phyloP scores from a whole-genome alignment of 2,888 invertebrate species.

The Erebia epiphron region DNA sequence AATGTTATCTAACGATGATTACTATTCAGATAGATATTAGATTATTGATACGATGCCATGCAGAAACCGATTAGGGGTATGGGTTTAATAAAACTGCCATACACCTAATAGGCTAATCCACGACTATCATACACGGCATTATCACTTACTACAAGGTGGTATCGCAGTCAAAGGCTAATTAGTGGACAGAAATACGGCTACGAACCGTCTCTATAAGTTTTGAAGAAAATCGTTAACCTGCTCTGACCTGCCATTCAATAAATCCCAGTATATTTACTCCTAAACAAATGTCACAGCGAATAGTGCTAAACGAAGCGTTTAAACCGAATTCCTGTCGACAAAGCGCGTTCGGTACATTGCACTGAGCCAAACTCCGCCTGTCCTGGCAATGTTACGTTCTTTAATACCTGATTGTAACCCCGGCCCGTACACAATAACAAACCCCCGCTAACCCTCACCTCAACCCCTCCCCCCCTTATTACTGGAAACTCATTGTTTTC shows the following conservation, averaged over 20 bases:
- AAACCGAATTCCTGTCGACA: slow-evolving; percentile 66
- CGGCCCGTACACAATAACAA: slow-evolving; percentile 55
- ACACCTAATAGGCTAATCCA: too few relatives aligned
- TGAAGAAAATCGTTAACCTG: too few relatives aligned
- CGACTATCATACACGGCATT: too few relatives aligned
- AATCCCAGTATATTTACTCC: slow-evolving; percentile 24
- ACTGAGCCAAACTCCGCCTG: slow-evolving; percentile 67
- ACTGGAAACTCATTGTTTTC: slow-evolving; percentile 77
- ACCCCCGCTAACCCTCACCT: slow-evolving; percentile 56
- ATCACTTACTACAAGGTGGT: too few relatives aligned
- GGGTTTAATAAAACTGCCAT: too few relatives aligned
- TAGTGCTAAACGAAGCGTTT: slow-evolving; percentile 60
- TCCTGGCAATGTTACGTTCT: slow-evolving; percentile 61
- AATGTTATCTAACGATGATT: too few relatives aligned
- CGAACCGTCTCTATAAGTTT: too few relatives aligned
- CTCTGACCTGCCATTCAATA: slow-evolving; percentile 6
- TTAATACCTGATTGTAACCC: slow-evolving; percentile 64
- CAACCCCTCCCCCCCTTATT: slow-evolving; percentile 64
- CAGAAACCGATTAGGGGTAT: too few relatives aligned
- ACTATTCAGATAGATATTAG: too few relatives aligned
- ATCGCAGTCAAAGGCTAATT: too few relatives aligned
- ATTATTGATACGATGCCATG: too few relatives aligned
- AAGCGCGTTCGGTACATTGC: slow-evolving; percentile 66
- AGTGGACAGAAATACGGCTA: too few relatives aligned
- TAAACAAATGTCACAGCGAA: slow-evolving; percentile 72